Base-by-base conservation (phyloP, 2,113 vertebrate species). In the Hoplias malabaricus region DNA sequence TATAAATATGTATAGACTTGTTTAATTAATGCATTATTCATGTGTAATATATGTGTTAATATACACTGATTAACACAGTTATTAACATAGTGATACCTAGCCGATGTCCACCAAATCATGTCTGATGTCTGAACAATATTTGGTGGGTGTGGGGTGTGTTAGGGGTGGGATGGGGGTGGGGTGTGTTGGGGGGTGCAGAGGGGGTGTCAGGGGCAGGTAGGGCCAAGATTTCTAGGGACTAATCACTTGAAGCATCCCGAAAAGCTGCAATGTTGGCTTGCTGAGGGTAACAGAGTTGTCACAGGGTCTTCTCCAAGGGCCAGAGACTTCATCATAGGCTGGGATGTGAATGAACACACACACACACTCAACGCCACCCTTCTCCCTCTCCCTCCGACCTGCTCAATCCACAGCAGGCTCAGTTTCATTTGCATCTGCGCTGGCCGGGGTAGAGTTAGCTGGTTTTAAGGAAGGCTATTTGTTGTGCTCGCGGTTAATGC, bases 401-500 rank as follows among this genome's bases (percentile, higher is more conserved):
- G 77, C 88, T 90, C 90, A 88, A 90, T 92, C 88, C 87, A 89
- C 89, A 89, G 85, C 85, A 82, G 90, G 90, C 90, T 93, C 90
- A 91, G 89, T 88, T 91, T 91, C 89, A 92, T 93, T 93, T 93
- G 92, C 92, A 92, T 93, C 89, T 82, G 84, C 74, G 87, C 89
- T 85, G 89, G 90, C 90, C 89, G 75, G 84, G 90, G 84, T 88
- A 90, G 88, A 88, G 87, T 85, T 80, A 83, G 89, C 88, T 88
- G 90, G 86, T 91, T 91, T 93, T 92, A 92, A 92, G 90, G 90
- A 68, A 86, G 90, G 88, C 88, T 93, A 92, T 93, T 93, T 93
- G 92, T 93, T 93, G 92, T 93, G 92, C 90, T 92, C 88, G 87
- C 86, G 89, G 92, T 91, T 93, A 93, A 93, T 93, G 89, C 92